Evolutionary conservation across 2,888 invertebrate genomes (phyloP).

Genomic region (Polietes domitor): DNA sequence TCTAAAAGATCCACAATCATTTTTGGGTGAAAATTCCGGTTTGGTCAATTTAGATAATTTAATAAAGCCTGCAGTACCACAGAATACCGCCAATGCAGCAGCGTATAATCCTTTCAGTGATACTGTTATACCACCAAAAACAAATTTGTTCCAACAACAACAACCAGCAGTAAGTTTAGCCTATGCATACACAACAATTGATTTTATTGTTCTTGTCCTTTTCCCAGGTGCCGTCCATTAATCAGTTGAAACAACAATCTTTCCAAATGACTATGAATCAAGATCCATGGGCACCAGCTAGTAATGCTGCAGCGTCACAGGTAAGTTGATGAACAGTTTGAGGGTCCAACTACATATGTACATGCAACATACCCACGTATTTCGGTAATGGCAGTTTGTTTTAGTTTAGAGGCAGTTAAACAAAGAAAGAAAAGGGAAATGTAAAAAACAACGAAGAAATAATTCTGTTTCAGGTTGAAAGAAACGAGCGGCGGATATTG

Average conservation of each 20-base stretch:
- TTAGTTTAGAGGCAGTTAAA: not conserved
- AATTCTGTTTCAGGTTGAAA: too few relatives aligned
- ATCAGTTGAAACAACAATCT: conserved; percentile 81
- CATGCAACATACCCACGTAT: not conserved
- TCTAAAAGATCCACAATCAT: conserved; percentile 94
- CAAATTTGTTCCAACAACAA: conserved; percentile 83
- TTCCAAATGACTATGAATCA: conserved; percentile 80
- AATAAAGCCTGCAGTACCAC: conserved; percentile 84
- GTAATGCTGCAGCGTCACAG: conserved; percentile 76
- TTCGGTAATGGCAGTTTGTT: conserved; percentile 18
- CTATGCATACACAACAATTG: not conserved
- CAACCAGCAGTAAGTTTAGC: conserved; percentile 78
- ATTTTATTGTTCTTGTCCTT: not conserved
- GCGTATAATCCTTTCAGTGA: conserved; percentile 81
- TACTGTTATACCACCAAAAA: conserved; percentile 80
- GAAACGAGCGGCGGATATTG: too few relatives aligned
- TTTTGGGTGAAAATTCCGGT: conserved; percentile 97
- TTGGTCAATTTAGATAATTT: conserved; percentile 99
- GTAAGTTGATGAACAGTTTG: conserved; percentile 71
- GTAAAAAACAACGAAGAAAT: too few relatives aligned
- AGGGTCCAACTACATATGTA: not conserved
- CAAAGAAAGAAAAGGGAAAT: not conserved
- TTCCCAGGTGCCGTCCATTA: conserved; percentile 81
- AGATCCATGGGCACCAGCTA: conserved; percentile 81
- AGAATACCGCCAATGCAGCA: conserved; percentile 74